Base-by-base conservation (phyloP, 2,113 vertebrate species). In the Uria lomvia region DNA sequence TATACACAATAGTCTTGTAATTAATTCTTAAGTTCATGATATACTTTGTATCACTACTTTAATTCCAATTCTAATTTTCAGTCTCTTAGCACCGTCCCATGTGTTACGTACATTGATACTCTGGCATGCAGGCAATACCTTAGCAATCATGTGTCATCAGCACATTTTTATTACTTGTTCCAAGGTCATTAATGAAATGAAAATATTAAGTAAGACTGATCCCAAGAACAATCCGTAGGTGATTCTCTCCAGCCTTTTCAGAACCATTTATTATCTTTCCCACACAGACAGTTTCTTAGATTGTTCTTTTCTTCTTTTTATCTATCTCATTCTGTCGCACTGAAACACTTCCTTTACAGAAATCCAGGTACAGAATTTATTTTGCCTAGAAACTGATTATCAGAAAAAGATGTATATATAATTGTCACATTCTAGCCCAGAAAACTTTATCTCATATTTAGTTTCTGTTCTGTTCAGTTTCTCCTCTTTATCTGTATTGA, bases 181-280 rank as follows among this genome's bases (percentile, higher is more conserved):
- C 89, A 87, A 95, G 70, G 56, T 81, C 47, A 91, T 84, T 95
- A 95, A 92, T 67, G 47, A 92, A 96, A 95, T 90, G 6, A 92
- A 96, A 95, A 94, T 92, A 84, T 77, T 97, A 92, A 87, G 59
- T 34, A 77, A 93, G 30, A 74, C 27, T 77, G 59, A 84, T 73
- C 79, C 45, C 52, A 67, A 71, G 76, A 84, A 55, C 13, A 94
- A 88, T 77, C 22, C 0, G 8, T 67, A 13, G 13, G 14, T 91
- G 24, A 74, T 77, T 77, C 24, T 62, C 18, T 88, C 42, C 45
- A 86, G 34, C 14, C 24, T 86, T 87, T 86, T 53, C 43, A 55
- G 60, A 47, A 49, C 11, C 29, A 43, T 62, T 92, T 91, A 91
- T 91, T 80, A 80, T 94, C 72, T 90, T 92, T 38, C 82, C 6